These are phyloP conservation scores for Engystomops pustulosus DNA, from an alignment of 2,113 vertebrate species.

Conservation along the genomic window DNA sequence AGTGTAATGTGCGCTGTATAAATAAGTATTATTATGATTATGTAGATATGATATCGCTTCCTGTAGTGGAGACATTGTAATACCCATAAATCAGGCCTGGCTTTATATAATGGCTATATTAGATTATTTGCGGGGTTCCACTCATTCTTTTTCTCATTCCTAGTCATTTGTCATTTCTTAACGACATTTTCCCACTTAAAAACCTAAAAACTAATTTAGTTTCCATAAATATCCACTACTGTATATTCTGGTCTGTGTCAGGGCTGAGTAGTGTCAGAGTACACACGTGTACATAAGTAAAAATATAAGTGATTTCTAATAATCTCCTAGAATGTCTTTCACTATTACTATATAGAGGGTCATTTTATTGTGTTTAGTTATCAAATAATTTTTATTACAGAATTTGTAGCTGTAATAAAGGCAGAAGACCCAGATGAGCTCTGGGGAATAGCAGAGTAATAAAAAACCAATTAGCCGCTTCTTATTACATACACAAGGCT, in stretches of 20 bases:
- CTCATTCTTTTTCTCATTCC: not conserved
- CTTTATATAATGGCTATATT: not conserved
- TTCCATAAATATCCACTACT: not conserved
- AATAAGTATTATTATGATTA: no score
- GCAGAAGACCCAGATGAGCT: not conserved
- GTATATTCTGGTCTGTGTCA: not conserved
- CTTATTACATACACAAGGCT: no score
- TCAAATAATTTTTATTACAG: not conserved
- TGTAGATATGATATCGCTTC: no score
- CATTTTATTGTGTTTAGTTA: not conserved
- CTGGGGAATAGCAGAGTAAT: not conserved
- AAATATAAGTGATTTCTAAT: no score
- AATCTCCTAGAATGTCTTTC: no score
- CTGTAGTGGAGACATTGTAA: not conserved
- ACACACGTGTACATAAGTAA: no score
- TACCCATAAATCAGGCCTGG: not conserved
- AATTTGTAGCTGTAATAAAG: not conserved
- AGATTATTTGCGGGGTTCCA: not conserved
- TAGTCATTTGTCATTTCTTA: slow-evolving; percentile 8
- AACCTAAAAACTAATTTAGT: not conserved
- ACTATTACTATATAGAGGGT: no score
- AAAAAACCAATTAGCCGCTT: no score
- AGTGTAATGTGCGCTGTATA: not conserved
- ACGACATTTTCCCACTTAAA: not conserved
- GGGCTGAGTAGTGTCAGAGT: no score